Conservation (phyloP, 1,140 invertebrate genomes). For the Trichoplusia ni region DNA sequence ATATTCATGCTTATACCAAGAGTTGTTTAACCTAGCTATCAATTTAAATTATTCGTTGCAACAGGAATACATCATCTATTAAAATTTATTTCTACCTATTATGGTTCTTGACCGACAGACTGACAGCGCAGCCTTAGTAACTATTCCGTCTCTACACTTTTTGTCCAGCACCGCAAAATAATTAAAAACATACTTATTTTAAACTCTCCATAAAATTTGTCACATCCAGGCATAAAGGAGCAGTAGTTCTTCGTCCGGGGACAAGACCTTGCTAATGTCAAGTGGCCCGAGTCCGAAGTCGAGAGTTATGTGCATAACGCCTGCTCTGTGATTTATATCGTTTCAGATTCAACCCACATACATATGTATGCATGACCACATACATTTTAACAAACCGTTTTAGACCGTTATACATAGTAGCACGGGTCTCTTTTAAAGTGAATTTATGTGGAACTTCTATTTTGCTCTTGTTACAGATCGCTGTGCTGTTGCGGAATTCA, state of each 20-base stretch:
- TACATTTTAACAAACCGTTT: conserved; percentile 51
- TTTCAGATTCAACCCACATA: conserved; percentile 56
- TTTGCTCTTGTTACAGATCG: conserved; percentile 39
- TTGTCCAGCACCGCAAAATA: background rate
- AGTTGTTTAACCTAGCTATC: too few species aligned
- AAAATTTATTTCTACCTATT: too few species aligned
- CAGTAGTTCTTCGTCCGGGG: conserved; percentile 43
- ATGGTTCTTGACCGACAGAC: too few species aligned
- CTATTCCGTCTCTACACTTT: background rate
- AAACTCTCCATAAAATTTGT: too few species aligned
- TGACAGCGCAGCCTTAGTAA: too few species aligned
- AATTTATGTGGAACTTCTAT: conserved; percentile 43
- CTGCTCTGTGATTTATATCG: conserved; percentile 65
- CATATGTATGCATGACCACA: conserved; percentile 54
- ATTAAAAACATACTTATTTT: background rate
- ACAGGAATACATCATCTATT: too few species aligned
- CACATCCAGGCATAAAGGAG: conserved; percentile 4
- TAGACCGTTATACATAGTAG: conserved; percentile 46
- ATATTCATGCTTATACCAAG: too few species aligned
- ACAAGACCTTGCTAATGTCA: conserved; percentile 68
- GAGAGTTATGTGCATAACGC: conserved; percentile 70
- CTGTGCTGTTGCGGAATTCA: background rate
- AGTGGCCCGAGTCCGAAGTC: conserved; percentile 53
- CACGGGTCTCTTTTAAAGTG: conserved; percentile 38
- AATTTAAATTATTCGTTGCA: too few species aligned